Conservation (phyloP, 2,888 invertebrate species). For the Philereme transversata region DNA sequence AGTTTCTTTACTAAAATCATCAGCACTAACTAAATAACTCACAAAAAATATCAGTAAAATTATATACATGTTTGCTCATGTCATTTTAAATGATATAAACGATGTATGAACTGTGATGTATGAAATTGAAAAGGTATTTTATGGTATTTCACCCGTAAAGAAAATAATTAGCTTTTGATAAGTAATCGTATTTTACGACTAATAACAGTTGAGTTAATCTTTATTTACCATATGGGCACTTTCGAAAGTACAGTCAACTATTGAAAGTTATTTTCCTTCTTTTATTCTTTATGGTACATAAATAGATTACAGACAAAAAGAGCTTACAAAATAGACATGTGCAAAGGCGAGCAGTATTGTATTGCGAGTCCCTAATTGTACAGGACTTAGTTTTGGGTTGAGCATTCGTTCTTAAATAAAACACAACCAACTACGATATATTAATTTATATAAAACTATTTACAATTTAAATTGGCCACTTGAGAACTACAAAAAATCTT, state of each 20-base stretch:
- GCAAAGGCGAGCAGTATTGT: no score
- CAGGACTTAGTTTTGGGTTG: no score
- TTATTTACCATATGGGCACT: no score
- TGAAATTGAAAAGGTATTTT: constrained; percentile 20
- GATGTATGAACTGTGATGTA: constrained; percentile 2
- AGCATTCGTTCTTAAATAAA: not conserved
- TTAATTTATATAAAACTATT: constrained; percentile 19
- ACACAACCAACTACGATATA: not conserved
- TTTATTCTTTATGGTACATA: no score
- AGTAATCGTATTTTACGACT: constrained; percentile 31
- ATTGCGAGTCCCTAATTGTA: no score
- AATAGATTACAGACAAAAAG: no score
- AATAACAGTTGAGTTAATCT: constrained; percentile 13
- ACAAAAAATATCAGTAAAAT: constrained; percentile 42
- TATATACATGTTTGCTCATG: constrained; percentile 46
- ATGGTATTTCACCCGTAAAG: constrained; percentile 32
- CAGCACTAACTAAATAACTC: constrained; percentile 28
- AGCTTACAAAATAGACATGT: no score
- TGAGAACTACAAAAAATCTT: constrained; percentile 24
- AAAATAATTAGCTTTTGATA: constrained; percentile 45
- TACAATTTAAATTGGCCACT: constrained; percentile 38
- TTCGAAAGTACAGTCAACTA: no score
- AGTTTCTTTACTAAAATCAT: constrained; percentile 49
- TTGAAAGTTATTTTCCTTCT: no score
- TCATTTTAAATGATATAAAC: constrained; percentile 40